Evolutionary conservation across 2,113 vertebrate genomes (phyloP), one percentile per base, ranked within the genome.

Genomic region (Rhadina sibilatrix): DNA sequence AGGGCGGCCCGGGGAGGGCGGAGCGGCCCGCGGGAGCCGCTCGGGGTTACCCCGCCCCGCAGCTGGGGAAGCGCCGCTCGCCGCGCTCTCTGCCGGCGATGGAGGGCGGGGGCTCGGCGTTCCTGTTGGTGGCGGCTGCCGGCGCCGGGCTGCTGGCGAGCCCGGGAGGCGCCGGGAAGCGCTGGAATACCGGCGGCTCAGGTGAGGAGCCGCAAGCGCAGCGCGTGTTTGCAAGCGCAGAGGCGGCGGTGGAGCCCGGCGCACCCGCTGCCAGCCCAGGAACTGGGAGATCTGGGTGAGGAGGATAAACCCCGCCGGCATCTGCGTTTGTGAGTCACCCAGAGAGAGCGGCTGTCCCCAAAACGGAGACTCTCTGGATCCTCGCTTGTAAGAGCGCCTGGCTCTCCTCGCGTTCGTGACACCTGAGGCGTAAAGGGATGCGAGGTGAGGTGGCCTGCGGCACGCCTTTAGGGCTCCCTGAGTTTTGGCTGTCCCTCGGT

Each of bases 271-370:
- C 16, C 25, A 10, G 68, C 49, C 21, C 47, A 0, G 37, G 37
- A 8, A 14, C 53, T 5, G 69, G 12, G 31, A 20, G 5, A 4
- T 4, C 77, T 5, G 28, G 0, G 31, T 1, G 56, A 70, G 66
- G 35, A 30, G 38, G 8, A 2, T 44, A 4, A 24, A 5, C 38
- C 28, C 53, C 12, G 0, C 11, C 5, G 7, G 35, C 16, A 1
- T 4, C 3, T 4, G 53, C 31, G 42, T 3, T 5, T 15, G 49
- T 10, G 27, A 63, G 11, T 6, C 33, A 14, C 24, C 50, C 9
- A 1, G 64, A 14, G 66, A 21, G 53, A 44, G 46, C n/a, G 20
- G 18, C 6, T 20, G 30, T 10, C 21, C 9, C 56, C 28, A 2
- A 1, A 11, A 37, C 20, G 18, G 11, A 49, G 30, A 6, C 8